phyloP scores from a whole-genome alignment of 2,113 vertebrate species.

The Corythaixoides concolor region DNA sequence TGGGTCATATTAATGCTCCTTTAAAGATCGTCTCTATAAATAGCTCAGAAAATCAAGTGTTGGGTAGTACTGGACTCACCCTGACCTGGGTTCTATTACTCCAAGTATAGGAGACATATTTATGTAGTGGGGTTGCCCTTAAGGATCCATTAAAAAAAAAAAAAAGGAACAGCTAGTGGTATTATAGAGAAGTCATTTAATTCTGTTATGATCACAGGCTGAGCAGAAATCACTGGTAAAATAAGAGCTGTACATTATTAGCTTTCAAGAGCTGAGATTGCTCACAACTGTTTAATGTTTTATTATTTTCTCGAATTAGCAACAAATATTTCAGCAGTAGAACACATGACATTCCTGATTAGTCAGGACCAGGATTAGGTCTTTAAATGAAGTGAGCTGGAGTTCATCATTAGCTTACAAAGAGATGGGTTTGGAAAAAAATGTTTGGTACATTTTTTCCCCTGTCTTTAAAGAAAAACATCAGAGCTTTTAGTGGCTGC shows the following conservation, averaged over 20 bases:
- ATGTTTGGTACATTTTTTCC: neutral
- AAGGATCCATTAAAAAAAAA: neutral
- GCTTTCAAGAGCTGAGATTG: neutral
- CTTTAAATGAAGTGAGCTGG: neutral
- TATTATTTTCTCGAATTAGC: neutral
- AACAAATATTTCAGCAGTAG: neutral
- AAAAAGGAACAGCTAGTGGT: neutral
- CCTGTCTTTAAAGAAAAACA: neutral
- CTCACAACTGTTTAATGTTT: neutral
- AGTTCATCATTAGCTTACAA: neutral
- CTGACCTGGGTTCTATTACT: slow-evolving; percentile 6
- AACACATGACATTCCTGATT: neutral
- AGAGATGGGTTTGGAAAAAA: neutral
- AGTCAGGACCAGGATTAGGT: neutral
- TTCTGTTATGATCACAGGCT: neutral
- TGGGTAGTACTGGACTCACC: neutral
- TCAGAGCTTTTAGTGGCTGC: neutral
- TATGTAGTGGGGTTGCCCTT: neutral
- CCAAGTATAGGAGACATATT: slow-evolving; percentile 18
- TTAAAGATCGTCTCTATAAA: slow-evolving; percentile 48
- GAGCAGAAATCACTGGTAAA: slow-evolving; percentile 4
- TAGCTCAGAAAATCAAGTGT: slow-evolving; percentile 8
- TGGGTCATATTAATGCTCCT: slow-evolving; percentile 22
- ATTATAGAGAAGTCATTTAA: neutral
- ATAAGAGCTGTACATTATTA: neutral